A percentile compares a stretch with the other conserved stretches of the same genome.
phyloP scores from a whole-genome alignment of 1,140 invertebrate genomes.

The Sycobia sp. region DNA sequence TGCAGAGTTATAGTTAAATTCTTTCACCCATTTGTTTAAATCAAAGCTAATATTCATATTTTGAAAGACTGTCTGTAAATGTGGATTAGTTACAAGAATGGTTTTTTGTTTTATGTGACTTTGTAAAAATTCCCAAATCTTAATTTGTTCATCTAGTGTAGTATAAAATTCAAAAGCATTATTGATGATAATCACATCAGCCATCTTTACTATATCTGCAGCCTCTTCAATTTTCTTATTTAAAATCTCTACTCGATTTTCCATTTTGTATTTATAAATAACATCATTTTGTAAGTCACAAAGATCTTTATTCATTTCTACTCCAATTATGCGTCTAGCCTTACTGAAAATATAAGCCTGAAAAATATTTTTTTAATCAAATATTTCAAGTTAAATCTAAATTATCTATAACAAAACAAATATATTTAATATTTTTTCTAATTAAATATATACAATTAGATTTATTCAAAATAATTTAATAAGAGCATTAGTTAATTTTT shows the following conservation, averaged over 20 bases:
- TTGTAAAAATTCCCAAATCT: conserved; percentile 68
- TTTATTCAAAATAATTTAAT: too few relatives aligned
- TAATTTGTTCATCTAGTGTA: conserved; percentile 60
- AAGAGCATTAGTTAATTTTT: background rate
- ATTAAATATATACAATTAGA: too few relatives aligned
- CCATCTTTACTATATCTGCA: conserved; percentile 61
- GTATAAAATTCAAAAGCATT: conserved; percentile 74
- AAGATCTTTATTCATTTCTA: conserved; percentile 75
- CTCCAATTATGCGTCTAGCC: conserved; percentile 67
- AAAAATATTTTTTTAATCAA: conserved; percentile 40
- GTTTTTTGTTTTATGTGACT: conserved; percentile 63
- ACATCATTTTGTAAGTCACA: conserved; percentile 69
- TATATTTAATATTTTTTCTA: too few relatives aligned
- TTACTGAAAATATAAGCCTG: conserved; percentile 71
- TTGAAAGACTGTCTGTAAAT: conserved; percentile 62
- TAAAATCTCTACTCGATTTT: conserved; percentile 65
- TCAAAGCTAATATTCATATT: conserved; percentile 62
- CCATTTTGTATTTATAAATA: conserved; percentile 65
- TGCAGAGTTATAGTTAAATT: conserved; percentile 44
- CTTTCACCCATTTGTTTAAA: conserved; percentile 62
- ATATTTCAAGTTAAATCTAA: too few relatives aligned
- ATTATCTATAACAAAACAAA: too few relatives aligned
- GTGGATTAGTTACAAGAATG: conserved; percentile 66
- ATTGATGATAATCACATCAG: conserved; percentile 68
- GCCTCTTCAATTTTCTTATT: conserved; percentile 65